phyloP scores from a whole-genome alignment of 1,140 invertebrate genomes.

The Steinernema khuongi region DNA sequence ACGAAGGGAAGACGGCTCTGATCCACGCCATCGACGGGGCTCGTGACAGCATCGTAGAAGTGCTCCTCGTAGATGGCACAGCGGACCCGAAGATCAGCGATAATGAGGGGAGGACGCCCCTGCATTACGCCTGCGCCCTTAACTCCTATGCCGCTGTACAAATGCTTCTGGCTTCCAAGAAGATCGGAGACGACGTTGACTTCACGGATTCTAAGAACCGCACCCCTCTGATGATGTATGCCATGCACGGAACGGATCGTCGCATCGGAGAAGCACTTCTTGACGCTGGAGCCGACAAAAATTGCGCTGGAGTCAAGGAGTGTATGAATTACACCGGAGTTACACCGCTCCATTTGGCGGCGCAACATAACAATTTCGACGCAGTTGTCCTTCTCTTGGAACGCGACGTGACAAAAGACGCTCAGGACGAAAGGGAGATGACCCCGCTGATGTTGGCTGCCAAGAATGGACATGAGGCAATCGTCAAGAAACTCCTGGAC shows the following conservation, averaged over 20 bases:
- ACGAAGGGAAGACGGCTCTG: background rate
- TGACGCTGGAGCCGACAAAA: background rate
- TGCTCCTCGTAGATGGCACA: background rate
- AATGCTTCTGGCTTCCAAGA: background rate
- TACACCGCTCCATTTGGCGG: conserved; percentile 21
- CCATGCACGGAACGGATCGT: background rate
- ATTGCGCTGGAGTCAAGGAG: background rate
- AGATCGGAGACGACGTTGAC: background rate
- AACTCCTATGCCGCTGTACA: background rate
- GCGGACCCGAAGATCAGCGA: background rate
- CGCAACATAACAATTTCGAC: conserved; percentile 20
- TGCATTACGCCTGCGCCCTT: background rate
- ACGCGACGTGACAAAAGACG: conserved; percentile 20
- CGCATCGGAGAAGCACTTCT: background rate
- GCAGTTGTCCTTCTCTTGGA: conserved; percentile 20
- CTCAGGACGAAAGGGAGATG: conserved; percentile 26
- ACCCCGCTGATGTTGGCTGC: conserved; percentile 27
- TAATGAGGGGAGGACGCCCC: background rate
- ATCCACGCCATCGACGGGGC: background rate
- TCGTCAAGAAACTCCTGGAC: conserved; percentile 21
- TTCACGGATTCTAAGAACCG: conserved; percentile 5
- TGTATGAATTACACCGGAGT: background rate
- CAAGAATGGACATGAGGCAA: conserved; percentile 21
- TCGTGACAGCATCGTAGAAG: background rate
- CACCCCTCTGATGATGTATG: background rate